Percentiles rank a stretch among this genome's conserved stretches.
These are phyloP conservation scores for Thunnus maccoyii DNA, from an alignment of 2,113 vertebrate genomes.

Conservation along the genomic window DNA sequence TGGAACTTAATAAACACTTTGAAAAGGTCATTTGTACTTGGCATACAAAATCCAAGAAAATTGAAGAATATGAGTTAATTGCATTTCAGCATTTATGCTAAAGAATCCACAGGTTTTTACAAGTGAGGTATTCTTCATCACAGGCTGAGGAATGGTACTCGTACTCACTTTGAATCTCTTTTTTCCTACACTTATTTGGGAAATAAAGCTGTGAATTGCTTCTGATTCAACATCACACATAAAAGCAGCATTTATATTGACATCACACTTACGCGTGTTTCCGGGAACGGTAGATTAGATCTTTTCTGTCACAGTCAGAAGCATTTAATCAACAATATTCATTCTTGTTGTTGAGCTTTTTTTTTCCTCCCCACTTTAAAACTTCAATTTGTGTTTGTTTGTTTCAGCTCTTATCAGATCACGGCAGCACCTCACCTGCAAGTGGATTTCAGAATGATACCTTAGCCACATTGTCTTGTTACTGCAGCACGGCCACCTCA, in stretches of 20 bases:
- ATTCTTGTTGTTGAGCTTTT: neutral
- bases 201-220: constrained; percentile 53
- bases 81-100: constrained; percentile 49
- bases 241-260: constrained; percentile 33
- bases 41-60: constrained; percentile 51
- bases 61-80: constrained; percentile 73
- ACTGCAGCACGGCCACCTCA: constrained; percentile 39
- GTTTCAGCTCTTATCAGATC: constrained; percentile 30
- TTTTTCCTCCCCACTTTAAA: neutral
- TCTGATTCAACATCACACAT: constrained; percentile 52
- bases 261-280: constrained; percentile 39
- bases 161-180: constrained; percentile 9
- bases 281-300: constrained; percentile 28
- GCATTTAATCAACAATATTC: constrained; percentile 43
- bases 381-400: neutral
- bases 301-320: constrained; percentile 21
- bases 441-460: constrained; percentile 38
- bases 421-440: constrained; percentile 16
- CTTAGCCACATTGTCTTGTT: constrained; percentile 8
- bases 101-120: constrained; percentile 47
- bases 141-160: neutral
- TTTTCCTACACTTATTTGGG: constrained; percentile 41
- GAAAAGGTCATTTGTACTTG: constrained; percentile 42
- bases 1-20: constrained; percentile 62
- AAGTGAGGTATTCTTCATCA: constrained; percentile 38